These are phyloP conservation scores for Philopotamus ludificatus DNA, from an alignment of 1,140 invertebrate species.

Conservation along the genomic window DNA sequence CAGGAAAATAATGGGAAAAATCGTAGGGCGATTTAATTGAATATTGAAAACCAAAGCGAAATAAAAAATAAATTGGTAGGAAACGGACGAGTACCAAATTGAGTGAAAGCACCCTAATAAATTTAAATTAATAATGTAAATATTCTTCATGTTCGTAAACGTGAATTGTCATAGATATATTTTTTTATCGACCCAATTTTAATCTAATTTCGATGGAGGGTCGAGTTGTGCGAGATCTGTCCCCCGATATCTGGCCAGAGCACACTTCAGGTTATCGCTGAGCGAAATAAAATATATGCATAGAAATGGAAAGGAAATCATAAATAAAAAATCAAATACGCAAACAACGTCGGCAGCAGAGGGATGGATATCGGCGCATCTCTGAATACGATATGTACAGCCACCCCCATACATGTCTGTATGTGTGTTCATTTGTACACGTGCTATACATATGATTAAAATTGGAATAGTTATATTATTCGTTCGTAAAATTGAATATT, in stretches of 20 bases:
- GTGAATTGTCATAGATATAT: too few species aligned
- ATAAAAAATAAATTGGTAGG: not conserved
- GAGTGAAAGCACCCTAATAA: too few species aligned
- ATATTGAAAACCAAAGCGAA: constrained; percentile 2
- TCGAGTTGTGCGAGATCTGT: too few species aligned
- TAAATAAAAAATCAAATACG: constrained; percentile 42
- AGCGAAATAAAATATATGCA: constrained; percentile 36
- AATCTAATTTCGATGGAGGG: too few species aligned
- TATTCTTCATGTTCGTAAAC: too few species aligned
- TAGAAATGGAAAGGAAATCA: constrained; percentile 40
- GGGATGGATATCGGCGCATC: constrained; percentile 13
- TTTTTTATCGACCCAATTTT: too few species aligned
- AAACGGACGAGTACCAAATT: not conserved
- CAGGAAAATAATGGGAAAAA: constrained; percentile 20
- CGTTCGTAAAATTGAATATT: too few species aligned
- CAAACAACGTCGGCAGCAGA: constrained; percentile 28
- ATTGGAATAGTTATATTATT: not conserved
- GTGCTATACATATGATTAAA: not conserved
- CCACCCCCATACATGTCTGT: not conserved
- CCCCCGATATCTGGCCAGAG: not conserved
- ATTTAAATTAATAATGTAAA: too few species aligned
- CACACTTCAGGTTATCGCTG: constrained; percentile 29
- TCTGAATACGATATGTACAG: constrained; percentile 20
- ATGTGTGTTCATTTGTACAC: not conserved
- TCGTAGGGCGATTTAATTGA: constrained; percentile 25